Evolutionary conservation across 2,113 vertebrate genomes (phyloP).

Genomic region (Ctenomys sociabilis): DNA sequence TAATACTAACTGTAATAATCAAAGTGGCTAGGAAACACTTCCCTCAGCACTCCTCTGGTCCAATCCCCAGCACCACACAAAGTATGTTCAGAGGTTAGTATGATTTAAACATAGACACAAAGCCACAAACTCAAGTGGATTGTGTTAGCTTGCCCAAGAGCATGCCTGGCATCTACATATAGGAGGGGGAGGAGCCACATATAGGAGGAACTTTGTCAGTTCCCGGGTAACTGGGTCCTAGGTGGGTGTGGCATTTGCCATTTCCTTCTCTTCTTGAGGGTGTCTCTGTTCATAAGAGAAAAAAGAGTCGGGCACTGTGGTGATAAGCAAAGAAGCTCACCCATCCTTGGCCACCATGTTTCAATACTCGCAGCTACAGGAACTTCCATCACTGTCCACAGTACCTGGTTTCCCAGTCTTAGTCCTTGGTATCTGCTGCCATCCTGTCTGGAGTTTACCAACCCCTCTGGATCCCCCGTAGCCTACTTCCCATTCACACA

Average conservation of each 20-base stretch:
- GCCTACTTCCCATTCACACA: no score
- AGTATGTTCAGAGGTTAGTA: background rate
- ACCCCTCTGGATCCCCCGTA: background rate
- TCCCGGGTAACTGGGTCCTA: background rate
- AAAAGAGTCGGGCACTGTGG: background rate
- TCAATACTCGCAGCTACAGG: background rate
- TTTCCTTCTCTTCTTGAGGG: background rate
- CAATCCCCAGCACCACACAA: background rate
- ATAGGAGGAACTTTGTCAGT: background rate
- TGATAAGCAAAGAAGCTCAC: background rate
- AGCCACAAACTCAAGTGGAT: background rate
- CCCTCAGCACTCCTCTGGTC: background rate
- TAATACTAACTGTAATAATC: background rate
- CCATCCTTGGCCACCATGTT: background rate
- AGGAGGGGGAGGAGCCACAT: background rate
- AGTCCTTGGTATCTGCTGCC: background rate
- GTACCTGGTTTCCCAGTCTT: background rate
- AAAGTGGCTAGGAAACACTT: background rate
- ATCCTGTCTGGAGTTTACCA: background rate
- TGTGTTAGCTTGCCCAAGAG: background rate
- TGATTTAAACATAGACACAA: conserved; percentile 12
- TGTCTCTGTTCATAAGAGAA: background rate
- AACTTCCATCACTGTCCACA: background rate
- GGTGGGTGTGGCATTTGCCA: background rate
- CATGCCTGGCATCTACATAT: background rate